These are phyloP conservation scores for Yponomeuta sedellus DNA, from an alignment of 2,888 invertebrate genomes.

Conservation along the genomic window DNA sequence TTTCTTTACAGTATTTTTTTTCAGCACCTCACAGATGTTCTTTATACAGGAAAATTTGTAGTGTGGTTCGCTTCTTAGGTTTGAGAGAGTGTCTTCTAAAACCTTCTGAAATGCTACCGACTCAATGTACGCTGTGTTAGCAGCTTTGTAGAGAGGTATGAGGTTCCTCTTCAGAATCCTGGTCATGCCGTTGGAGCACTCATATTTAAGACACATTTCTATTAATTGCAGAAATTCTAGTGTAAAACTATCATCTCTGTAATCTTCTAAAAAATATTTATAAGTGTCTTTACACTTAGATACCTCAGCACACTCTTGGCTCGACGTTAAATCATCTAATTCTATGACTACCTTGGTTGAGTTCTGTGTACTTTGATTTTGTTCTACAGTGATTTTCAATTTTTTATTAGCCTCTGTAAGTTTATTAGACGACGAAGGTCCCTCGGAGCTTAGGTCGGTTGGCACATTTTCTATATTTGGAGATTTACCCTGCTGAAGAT, in stretches of 20 bases:
- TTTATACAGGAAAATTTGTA: slow-evolving; percentile 45
- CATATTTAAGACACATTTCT: slow-evolving; percentile 35
- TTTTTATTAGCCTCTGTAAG: slow-evolving; percentile 5
- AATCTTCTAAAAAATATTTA: background rate
- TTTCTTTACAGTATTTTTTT: slow-evolving; percentile 28
- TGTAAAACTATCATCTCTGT: slow-evolving; percentile 4
- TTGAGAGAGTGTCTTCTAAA: slow-evolving; percentile 28
- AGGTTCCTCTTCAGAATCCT: slow-evolving; percentile 40
- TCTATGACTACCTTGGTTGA: slow-evolving; percentile 11
- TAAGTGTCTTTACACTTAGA: background rate
- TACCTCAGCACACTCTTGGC: background rate
- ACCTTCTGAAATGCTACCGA: slow-evolving; percentile 33
- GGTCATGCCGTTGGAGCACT: slow-evolving; percentile 38
- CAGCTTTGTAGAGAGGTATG: slow-evolving; percentile 33
- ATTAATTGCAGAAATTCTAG: slow-evolving; percentile 35
- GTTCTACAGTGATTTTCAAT: background rate
- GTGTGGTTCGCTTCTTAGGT: slow-evolving; percentile 34
- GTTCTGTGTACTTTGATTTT: background rate
- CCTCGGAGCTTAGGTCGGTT: background rate
- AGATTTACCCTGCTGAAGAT: background rate
- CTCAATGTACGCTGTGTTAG: slow-evolving; percentile 32
- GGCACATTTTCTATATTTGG: background rate
- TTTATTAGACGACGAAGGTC: background rate
- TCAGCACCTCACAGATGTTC: slow-evolving; percentile 39
- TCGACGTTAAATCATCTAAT: background rate